phyloP scores from a whole-genome alignment of 1,140 invertebrate species.

The Anastatus disparis region DNA sequence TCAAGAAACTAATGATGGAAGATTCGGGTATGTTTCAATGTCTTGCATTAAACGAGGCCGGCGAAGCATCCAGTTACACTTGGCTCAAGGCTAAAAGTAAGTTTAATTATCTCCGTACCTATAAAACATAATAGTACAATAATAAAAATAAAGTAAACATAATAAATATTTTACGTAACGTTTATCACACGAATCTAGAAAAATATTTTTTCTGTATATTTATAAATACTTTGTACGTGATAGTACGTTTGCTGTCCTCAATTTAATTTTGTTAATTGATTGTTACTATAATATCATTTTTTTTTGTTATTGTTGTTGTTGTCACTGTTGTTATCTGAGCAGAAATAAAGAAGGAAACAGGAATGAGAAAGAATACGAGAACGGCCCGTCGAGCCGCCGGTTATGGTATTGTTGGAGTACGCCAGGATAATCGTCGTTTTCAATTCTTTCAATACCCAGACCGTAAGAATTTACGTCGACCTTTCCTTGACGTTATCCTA shows the following conservation, averaged over 20 bases:
- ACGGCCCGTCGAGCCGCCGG: slow-evolving; percentile 62
- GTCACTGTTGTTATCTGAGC: slow-evolving; percentile 52
- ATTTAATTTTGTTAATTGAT: too few relatives aligned
- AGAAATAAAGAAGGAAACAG: slow-evolving; percentile 55
- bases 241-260: too few relatives aligned
- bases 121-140: not conserved
- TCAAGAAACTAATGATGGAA: slow-evolving; percentile 83
- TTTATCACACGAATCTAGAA: too few relatives aligned
- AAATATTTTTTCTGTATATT: too few relatives aligned
- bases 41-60: slow-evolving; percentile 87
- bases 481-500: slow-evolving; percentile 23
- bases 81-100: slow-evolving; percentile 97
- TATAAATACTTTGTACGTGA: too few relatives aligned
- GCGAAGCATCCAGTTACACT: slow-evolving; percentile 87
- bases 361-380: slow-evolving; percentile 59
- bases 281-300: too few relatives aligned
- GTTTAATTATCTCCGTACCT: slow-evolving; percentile 60
- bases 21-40: slow-evolving; percentile 97
- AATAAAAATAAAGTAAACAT: not conserved
- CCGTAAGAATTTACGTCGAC: slow-evolving; percentile 57
- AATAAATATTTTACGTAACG: too few relatives aligned
- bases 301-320: too few relatives aligned
- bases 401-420: slow-evolving; percentile 66
- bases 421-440: slow-evolving; percentile 64
- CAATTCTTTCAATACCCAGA: slow-evolving; percentile 65